Conservation (phyloP, 2,113 vertebrate genomes). For the Megalops atlanticus region DNA sequence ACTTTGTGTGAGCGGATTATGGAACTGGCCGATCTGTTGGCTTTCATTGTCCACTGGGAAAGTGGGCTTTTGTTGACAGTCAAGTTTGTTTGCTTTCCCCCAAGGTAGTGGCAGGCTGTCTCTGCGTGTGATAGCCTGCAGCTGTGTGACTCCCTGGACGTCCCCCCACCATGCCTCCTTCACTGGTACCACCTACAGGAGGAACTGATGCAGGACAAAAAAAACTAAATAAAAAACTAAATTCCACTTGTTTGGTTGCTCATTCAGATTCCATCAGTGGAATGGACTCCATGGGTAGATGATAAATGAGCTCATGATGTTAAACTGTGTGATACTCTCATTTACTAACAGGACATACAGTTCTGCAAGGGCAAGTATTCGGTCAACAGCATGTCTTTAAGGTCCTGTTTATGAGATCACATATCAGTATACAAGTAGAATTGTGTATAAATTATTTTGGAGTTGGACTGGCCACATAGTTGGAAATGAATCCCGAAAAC, state of each 20-base stretch:
- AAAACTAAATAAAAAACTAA: background rate
- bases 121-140: slow-evolving; percentile 59
- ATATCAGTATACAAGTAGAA: too few relatives aligned
- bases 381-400: too few relatives aligned
- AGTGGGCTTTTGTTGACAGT: slow-evolving; percentile 10
- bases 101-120: background rate
- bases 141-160: slow-evolving; percentile 64
- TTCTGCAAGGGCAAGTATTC: too few relatives aligned
- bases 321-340: too few relatives aligned
- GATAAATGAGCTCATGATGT: background rate
- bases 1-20: background rate
- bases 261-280: background rate
- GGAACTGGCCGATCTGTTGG: background rate
- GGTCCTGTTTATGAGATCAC: too few relatives aligned
- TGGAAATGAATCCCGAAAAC: background rate
- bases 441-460: too few relatives aligned
- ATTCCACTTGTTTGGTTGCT: background rate
- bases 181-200: slow-evolving; percentile 63
- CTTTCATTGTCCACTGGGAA: background rate
- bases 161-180: slow-evolving; percentile 61
- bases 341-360: too few relatives aligned
- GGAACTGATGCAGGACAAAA: slow-evolving; percentile 32
- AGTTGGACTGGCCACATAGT: background rate
- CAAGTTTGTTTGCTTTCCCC: background rate
- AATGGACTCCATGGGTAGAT: background rate